Percentiles rank a stretch among this genome's conserved stretches.
These are phyloP conservation scores for Drosophila leonis DNA, from an alignment of 2,888 invertebrate genomes.

Conservation along the genomic window DNA sequence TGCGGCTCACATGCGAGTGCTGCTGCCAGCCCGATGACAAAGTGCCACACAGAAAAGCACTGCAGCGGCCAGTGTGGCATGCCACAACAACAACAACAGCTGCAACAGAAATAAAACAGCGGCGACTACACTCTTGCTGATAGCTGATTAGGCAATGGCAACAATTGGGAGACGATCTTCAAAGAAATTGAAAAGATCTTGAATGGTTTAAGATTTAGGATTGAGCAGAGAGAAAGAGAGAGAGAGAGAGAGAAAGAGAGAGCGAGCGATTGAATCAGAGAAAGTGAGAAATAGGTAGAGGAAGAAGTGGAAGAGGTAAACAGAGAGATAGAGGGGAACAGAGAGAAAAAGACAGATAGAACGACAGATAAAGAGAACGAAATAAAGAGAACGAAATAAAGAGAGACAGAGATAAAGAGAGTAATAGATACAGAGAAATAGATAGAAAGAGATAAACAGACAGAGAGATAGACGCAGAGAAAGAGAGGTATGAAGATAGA, in stretches of 20 bases:
- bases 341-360: background rate
- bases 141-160: constrained; percentile 39
- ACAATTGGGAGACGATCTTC: constrained; percentile 3
- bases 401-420: background rate
- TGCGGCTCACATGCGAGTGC: background rate
- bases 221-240: background rate
- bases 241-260: background rate
- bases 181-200: background rate
- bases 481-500: background rate
- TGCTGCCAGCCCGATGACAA: constrained; percentile 38
- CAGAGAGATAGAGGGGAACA: background rate
- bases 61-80: constrained; percentile 33
- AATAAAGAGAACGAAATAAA: background rate
- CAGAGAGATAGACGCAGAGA: background rate
- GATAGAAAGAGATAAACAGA: background rate
- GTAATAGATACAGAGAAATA: background rate
- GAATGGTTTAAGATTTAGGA: no score
- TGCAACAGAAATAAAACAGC: background rate
- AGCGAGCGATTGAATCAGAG: background rate
- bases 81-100: constrained; percentile 22
- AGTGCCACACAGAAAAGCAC: constrained; percentile 22
- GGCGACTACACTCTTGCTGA: constrained; percentile 2
- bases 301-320: background rate
- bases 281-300: background rate
- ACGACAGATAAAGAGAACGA: background rate